Percentiles rank a stretch among this genome's conserved stretches.
These are phyloP conservation scores for Caenorhabditis macrosperma DNA, from an alignment of 2,888 invertebrate genomes.

Conservation along the genomic window DNA sequence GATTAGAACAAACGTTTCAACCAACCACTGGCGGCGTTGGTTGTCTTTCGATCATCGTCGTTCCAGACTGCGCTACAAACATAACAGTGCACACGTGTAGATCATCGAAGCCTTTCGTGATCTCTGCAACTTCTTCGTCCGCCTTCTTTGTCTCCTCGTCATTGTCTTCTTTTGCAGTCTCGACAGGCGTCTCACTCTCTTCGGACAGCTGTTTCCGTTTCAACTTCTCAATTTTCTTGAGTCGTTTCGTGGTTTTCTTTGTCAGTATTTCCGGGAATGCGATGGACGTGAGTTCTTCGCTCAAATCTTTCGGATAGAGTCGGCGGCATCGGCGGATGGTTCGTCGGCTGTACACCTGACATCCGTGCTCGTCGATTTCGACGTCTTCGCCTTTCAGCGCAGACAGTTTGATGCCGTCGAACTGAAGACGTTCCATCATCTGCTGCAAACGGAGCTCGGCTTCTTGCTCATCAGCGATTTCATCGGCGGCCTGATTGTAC, in stretches of 20 bases:
- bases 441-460: not conserved
- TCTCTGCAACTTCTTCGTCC: not conserved
- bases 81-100: not conserved
- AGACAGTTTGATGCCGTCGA: slow-evolving; percentile 34
- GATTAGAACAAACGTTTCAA: no score
- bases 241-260: not conserved
- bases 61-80: not conserved
- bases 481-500: slow-evolving; percentile 4
- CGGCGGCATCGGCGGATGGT: slow-evolving; percentile 18
- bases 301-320: not conserved
- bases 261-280: not conserved
- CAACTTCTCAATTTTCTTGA: not conserved
- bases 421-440: not conserved
- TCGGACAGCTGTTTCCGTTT: not conserved
- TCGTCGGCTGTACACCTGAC: slow-evolving; percentile 17
- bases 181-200: not conserved
- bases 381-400: slow-evolving; percentile 23
- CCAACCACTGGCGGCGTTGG: not conserved
- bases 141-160: not conserved
- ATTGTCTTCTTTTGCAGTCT: not conserved
- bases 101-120: slow-evolving; percentile 5
- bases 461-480: slow-evolving; percentile 14
- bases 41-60: not conserved
- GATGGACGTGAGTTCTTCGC: not conserved
- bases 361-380: slow-evolving; percentile 44